phyloP scores from a whole-genome alignment of 1,140 invertebrate species.

The Rhopalosiphum maidis region DNA sequence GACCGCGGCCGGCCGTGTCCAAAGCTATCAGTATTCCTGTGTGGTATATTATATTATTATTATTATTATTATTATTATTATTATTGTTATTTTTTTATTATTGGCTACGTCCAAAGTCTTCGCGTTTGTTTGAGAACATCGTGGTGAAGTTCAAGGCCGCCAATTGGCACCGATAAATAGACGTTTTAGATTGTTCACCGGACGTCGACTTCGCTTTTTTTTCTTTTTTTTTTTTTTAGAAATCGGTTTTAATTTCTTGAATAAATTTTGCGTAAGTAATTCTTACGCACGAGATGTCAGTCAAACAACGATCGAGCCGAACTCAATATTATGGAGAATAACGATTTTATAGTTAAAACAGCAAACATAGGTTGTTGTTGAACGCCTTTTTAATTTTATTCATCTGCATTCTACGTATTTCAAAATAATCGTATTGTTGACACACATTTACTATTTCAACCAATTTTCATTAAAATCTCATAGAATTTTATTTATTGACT shows the following conservation, averaged over 20 bases:
- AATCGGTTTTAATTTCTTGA: neutral
- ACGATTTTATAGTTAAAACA: neutral
- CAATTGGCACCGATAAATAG: neutral
- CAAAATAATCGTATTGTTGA: neutral
- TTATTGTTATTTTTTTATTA: neutral
- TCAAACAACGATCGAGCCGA: neutral
- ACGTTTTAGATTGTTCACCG: neutral
- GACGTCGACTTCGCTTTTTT: neutral
- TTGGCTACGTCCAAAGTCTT: neutral
- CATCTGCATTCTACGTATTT: neutral
- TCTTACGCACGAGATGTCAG: neutral
- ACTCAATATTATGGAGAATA: neutral
- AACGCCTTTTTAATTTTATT: neutral
- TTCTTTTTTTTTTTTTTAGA: conserved; percentile 22
- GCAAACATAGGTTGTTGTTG: neutral
- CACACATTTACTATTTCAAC: neutral
- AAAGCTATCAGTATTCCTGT: neutral
- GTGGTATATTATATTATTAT: neutral
- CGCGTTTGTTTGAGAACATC: neutral
- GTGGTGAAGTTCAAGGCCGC: conserved; percentile 32
- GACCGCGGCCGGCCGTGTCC: neutral
- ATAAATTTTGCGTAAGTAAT: neutral
- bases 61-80: neutral
- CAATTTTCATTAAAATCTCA: neutral
- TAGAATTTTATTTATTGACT: neutral